Evolutionary conservation across 2,888 invertebrate genomes (phyloP), one percentile per base, ranked within the genome.

Genomic region (Drosophila flavopinicola): DNA sequence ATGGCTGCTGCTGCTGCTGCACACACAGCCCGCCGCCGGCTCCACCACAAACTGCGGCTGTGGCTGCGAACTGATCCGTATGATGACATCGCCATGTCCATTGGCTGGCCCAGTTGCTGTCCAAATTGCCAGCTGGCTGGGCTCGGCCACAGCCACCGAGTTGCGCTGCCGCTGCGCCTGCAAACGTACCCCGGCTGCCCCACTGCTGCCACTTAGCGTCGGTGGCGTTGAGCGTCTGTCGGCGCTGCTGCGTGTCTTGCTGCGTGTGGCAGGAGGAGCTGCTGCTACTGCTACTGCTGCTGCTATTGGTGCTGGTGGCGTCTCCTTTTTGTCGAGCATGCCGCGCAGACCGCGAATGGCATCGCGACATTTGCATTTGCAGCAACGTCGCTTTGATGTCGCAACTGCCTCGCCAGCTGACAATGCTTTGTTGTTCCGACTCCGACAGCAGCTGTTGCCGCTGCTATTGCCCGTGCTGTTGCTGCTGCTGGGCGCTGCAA

Each of bases 331-430:
- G 11, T 70, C 87, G 52, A 89, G 64, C 49, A 87, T 88, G 24
- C 84, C 80, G 11, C 78, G 60, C 6, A 83, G 27, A 0, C 88
- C 86, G 6, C 75, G 77, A 6, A 87, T 41, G 3, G 85, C 88
- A 66, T 90, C 90, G 3, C 87, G 85, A 42, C 87, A 90, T 30
- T 87, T 89, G 63, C 90, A 89, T 61, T 88, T 89, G 66, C 90
- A 89, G 66, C 89, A 90, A 4, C 88, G 77, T 59, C 90, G 83
- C 61, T 83, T 88, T 4, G 79, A 41, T 41, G 70, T 57, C 35
- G 17, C n/a, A 15, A 23, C 51, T 20, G 73, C 47, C 32, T 69
- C 47, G 10, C 51, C 47, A 35, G 47, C 20, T 20, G 78, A 53
- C 11, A 69, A 24, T 10, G 75, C 53, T 67, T 88, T 90, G 65